phyloP scores from a whole-genome alignment of 2,797 vertebrate species.

The Apodemus agrarius region DNA sequence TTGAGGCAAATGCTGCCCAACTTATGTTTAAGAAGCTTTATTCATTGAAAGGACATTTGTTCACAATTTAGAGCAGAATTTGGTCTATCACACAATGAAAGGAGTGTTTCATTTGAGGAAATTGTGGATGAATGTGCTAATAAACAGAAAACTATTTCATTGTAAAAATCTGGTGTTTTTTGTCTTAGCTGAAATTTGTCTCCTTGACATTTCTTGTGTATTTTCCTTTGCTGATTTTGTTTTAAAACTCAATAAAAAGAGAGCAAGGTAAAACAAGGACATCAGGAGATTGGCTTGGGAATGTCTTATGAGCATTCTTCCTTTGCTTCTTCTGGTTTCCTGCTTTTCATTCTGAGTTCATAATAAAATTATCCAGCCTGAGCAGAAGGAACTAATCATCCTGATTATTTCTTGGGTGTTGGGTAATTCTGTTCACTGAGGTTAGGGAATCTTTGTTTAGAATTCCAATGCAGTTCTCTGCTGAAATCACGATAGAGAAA shows the following conservation, averaged over 20 bases:
- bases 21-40: conserved; percentile 43
- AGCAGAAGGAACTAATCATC: conserved; percentile 63
- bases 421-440: conserved; percentile 30
- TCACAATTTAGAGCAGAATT: conserved; percentile 58
- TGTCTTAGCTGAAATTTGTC: conserved; percentile 56
- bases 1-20: conserved; percentile 44
- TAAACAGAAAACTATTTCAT: conserved; percentile 78
- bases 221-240: conserved; percentile 75
- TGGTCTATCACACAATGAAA: background rate
- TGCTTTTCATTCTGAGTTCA: conserved; percentile 63
- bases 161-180: conserved; percentile 82
- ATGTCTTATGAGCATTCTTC: conserved; percentile 47
- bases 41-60: conserved; percentile 65
- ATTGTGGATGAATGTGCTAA: conserved; percentile 80
- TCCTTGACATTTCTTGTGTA: conserved; percentile 74
- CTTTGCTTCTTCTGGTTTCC: conserved; percentile 52
- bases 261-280: conserved; percentile 48
- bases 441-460: conserved; percentile 27
- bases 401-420: conserved; percentile 58
- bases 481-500: background rate
- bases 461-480: background rate
- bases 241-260: conserved; percentile 69
- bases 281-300: conserved; percentile 78
- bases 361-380: conserved; percentile 31
- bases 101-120: conserved; percentile 71